Evolutionary conservation across 2,797 vertebrate species (phyloP).

Genomic region (Rhynchotus rufescens): DNA sequence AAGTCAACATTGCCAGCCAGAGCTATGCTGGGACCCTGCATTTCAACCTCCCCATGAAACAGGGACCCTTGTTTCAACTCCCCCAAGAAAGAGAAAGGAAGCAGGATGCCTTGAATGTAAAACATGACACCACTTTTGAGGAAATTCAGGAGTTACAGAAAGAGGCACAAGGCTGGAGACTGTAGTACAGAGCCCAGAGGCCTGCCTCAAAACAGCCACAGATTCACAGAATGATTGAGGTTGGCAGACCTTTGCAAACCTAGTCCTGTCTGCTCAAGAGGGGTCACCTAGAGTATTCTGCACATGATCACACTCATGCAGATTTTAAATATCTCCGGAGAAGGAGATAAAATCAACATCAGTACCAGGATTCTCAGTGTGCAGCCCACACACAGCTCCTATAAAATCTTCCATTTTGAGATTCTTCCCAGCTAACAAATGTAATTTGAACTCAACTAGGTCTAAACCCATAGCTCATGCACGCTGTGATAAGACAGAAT

Average conservation of each 20-base stretch:
- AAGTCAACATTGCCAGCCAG: neutral
- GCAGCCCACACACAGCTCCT: constrained; percentile 14
- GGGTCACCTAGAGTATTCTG: too few species aligned
- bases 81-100: neutral
- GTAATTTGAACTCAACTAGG: neutral
- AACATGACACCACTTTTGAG: neutral
- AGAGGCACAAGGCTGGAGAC: neutral
- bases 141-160: neutral
- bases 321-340: too few species aligned
- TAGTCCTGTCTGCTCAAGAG: too few species aligned
- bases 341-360: neutral
- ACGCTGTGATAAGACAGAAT: neutral
- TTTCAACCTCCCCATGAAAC: neutral
- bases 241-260: too few species aligned
- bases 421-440: neutral
- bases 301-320: too few species aligned
- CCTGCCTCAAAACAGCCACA: neutral
- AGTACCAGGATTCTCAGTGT: neutral
- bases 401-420: constrained; percentile 3
- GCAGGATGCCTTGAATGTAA: neutral
- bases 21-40: neutral
- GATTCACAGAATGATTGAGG: too few species aligned
- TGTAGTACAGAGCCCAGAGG: neutral
- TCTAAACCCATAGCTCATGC: neutral
- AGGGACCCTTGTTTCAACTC: neutral